Conservation (phyloP, 2,888 invertebrate genomes). For the Eilema sororculum region DNA sequence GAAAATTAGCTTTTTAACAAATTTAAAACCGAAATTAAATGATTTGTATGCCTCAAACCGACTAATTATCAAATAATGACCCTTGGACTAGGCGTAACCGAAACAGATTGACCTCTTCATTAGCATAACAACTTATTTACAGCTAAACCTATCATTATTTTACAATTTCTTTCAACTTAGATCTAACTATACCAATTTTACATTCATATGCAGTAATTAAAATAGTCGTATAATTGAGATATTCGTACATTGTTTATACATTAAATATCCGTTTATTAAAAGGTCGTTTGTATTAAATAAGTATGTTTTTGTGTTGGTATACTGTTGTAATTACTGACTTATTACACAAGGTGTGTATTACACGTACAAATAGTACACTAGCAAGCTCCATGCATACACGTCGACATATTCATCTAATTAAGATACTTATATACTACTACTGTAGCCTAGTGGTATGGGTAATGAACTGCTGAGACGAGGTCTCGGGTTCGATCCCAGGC, state of each 20-base stretch:
- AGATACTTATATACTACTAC: too few relatives aligned
- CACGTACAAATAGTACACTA: too few relatives aligned
- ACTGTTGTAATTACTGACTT: slow-evolving; percentile 40
- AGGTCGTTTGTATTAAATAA: slow-evolving; percentile 42
- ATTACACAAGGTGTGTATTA: slow-evolving; percentile 23
- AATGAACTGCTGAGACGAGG: too few relatives aligned
- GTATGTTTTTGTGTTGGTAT: slow-evolving; percentile 32
- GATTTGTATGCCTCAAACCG: background rate
- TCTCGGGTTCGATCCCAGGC: too few relatives aligned
- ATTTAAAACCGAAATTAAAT: background rate
- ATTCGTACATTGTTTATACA: slow-evolving; percentile 17
- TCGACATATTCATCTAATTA: too few relatives aligned
- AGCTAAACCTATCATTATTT: slow-evolving; percentile 36
- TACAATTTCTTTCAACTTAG: slow-evolving; percentile 43
- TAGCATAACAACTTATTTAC: slow-evolving; percentile 22
- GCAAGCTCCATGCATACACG: too few relatives aligned
- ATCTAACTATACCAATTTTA: background rate
- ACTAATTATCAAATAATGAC: slow-evolving; percentile 3
- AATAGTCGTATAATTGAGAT: slow-evolving; percentile 25
- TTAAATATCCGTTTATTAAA: slow-evolving; percentile 43
- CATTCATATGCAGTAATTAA: slow-evolving; percentile 19
- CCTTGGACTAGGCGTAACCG: slow-evolving; percentile 5
- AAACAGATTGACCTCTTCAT: slow-evolving; percentile 15
- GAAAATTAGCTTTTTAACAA: background rate
- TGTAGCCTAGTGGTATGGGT: too few relatives aligned